Base-by-base conservation (phyloP, 2,113 vertebrate species). In the Glaucomys volans region DNA sequence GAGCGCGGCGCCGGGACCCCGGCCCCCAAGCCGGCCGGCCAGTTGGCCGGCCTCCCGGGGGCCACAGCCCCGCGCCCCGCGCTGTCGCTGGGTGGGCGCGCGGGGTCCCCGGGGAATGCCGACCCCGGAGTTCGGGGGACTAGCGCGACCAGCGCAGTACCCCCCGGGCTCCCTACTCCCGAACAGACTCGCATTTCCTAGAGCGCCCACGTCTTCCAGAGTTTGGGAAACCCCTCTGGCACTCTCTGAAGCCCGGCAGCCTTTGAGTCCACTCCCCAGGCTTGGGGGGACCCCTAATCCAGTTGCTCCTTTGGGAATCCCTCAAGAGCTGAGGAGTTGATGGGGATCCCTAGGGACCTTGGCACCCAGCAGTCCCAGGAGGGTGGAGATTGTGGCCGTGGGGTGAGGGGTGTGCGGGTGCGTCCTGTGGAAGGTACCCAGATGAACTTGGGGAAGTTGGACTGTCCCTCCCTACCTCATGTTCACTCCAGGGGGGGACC, bases 401-500 rank as follows among this genome's bases (percentile, higher is more conserved):
- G 0, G 37, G 18, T 50, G 0, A 79, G 32, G 28, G 26, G 8
- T 35, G 85, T 69, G 18, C 0, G 28, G 81, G 64, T 4, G 11
- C 3, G 0, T 74, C 64, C 67, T 54, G 59, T 44, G 5, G 0
- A 22, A 12, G 66, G 79, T 77, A 80, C 44, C 67, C 85, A 40
- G 81, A 28, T 75, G 94, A 96, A 97, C 95, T 97, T 94, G 88
- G 66, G 91, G 91, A 97, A 98, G 96, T 98, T 97, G 59, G 37
- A 76, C 5, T 2, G n/a, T 35, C 28, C 84, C 66, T 91, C 22
- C 14, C 24, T 9, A 0, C 20, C 79, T 76, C 24, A 32, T 24
- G 5, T 69, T 52, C 62, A 26, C 79, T 40, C 57, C 59, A 50
- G 37, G n/a, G 66, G 67, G 28, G 40, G 64, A 10, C 74, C 40